These are phyloP conservation scores for Smittia aterrima DNA, from an alignment of 2,888 invertebrate genomes.

Conservation along the genomic window DNA sequence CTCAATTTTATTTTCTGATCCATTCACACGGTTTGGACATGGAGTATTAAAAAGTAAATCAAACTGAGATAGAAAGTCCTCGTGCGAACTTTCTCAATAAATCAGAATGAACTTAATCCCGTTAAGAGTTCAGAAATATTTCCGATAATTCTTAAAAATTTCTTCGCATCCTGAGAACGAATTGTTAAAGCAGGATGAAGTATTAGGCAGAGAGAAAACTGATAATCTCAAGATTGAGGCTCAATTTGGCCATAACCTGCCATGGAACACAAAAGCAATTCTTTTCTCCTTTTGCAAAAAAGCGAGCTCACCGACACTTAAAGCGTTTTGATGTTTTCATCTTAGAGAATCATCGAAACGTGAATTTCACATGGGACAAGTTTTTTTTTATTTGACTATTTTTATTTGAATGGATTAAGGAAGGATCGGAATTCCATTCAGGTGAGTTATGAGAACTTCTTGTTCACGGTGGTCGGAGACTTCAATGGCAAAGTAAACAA, in stretches of 20 bases:
- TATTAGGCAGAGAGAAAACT: slow-evolving; percentile 16
- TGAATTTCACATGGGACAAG: slow-evolving; percentile 27
- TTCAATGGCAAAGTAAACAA: slow-evolving; percentile 6
- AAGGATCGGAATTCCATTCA: slow-evolving; percentile 33
- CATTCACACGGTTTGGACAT: neutral
- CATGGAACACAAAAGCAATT: neutral
- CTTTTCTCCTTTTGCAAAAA: slow-evolving; percentile 11
- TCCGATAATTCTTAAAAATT: neutral
- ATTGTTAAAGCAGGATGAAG: slow-evolving; percentile 25
- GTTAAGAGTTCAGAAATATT: neutral
- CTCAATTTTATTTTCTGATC: neutral
- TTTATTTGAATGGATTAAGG: slow-evolving; percentile 36
- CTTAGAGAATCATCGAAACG: neutral
- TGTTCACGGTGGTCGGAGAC: slow-evolving; percentile 35
- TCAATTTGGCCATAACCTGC: slow-evolving; percentile 35
- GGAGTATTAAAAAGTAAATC: neutral
- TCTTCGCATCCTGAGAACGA: neutral
- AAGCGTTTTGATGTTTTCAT: slow-evolving; percentile 34
- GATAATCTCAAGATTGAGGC: neutral
- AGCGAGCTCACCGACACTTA: slow-evolving; percentile 34
- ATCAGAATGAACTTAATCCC: neutral
- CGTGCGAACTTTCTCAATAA: neutral
- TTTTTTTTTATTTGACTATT: slow-evolving; percentile 19
- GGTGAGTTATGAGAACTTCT: slow-evolving; percentile 37
- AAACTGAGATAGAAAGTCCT: neutral